phyloP scores from a whole-genome alignment of 2,888 invertebrate genomes.

The Drosophila lutescens region DNA sequence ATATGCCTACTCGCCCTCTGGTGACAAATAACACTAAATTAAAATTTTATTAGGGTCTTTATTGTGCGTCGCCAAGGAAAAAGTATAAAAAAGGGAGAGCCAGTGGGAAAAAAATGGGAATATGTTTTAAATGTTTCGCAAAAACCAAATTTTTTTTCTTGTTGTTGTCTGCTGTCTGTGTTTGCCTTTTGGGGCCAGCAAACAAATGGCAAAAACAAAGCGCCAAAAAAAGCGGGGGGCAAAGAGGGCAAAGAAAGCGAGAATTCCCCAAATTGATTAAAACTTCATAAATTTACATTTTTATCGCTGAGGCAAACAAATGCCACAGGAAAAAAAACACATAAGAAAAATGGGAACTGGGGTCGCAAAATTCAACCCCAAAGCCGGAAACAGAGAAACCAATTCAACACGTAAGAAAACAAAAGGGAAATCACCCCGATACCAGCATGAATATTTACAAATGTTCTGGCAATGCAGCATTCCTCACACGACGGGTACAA shows the following conservation, averaged over 20 bases:
- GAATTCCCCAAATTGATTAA: constrained; percentile 79
- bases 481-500: constrained; percentile 31
- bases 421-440: constrained; percentile 39
- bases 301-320: constrained; percentile 71
- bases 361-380: constrained; percentile 34
- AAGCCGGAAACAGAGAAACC: constrained; percentile 45
- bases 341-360: constrained; percentile 15
- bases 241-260: constrained; percentile 29
- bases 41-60: constrained; percentile 79
- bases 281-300: constrained; percentile 80
- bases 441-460: constrained; percentile 71
- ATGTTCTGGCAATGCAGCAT: constrained; percentile 65
- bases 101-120: constrained; percentile 45
- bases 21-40: constrained; percentile 78
- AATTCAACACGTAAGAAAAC: constrained; percentile 57
- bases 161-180: constrained; percentile 26
- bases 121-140: constrained; percentile 70
- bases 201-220: constrained; percentile 29
- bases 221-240: constrained; percentile 31
- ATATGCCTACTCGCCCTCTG: constrained; percentile 54
- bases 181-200: constrained; percentile 35
- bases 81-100: constrained; percentile 43
- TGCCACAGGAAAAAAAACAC: constrained; percentile 45
- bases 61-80: constrained; percentile 61
- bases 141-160: constrained; percentile 27